Evolutionary conservation across 2,888 invertebrate genomes (phyloP).

Genomic region (Hyposoter didymator): DNA sequence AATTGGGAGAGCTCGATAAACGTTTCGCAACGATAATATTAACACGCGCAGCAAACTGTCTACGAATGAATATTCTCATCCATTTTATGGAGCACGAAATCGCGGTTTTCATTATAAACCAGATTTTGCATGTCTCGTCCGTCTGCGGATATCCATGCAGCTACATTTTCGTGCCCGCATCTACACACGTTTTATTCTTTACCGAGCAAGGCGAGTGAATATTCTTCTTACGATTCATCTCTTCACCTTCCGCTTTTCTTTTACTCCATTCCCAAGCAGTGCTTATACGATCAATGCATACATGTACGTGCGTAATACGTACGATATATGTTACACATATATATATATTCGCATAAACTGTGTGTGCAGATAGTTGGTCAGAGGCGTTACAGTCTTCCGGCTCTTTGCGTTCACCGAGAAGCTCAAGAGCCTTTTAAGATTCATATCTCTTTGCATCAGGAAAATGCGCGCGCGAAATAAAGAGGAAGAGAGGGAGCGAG

Average conservation of each 20-base stretch:
- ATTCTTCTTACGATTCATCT: conserved; percentile 42
- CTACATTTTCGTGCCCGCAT: not conserved
- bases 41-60: not conserved
- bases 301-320: conserved; percentile 29
- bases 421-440: conserved; percentile 66
- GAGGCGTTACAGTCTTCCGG: conserved; percentile 68
- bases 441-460: conserved; percentile 58
- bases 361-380: conserved; percentile 55
- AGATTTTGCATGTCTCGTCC: not conserved
- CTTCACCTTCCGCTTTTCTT: conserved; percentile 54
- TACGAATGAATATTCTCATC: not conserved
- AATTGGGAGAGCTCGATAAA: not conserved
- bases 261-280: conserved; percentile 31
- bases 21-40: not conserved
- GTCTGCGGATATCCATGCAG: not conserved
- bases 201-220: not conserved
- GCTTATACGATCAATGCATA: not conserved
- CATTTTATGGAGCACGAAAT: not conserved
- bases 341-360: conserved; percentile 10
- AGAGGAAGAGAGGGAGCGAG: conserved; percentile 8
- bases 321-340: conserved; percentile 15
- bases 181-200: not conserved
- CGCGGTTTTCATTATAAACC: not conserved
- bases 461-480: conserved; percentile 49
- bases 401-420: conserved; percentile 65